Evolutionary conservation across 2,113 vertebrate species (phyloP).

Genomic region (Origma solitaria): DNA sequence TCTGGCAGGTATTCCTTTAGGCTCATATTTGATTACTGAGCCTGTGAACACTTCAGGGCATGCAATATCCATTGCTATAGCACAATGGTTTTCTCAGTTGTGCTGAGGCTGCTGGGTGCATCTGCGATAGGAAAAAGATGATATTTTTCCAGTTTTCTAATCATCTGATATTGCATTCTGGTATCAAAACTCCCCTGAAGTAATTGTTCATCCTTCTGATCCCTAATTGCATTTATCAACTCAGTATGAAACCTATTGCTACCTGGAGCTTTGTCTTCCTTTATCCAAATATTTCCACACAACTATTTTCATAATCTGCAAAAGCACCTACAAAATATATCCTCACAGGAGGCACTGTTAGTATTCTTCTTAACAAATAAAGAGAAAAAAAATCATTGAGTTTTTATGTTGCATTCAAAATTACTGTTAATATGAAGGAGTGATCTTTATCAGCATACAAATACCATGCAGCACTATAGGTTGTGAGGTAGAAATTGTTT

Average conservation of each 20-base stretch:
- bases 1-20: not conserved
- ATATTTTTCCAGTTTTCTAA: constrained; percentile 40
- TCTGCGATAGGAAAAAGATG: not conserved
- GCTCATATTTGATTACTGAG: constrained; percentile 4
- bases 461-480: constrained; percentile 36
- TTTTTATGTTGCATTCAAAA: constrained; percentile 30
- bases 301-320: constrained; percentile 54
- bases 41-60: constrained; percentile 5
- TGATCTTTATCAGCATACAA: not conserved
- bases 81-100: not conserved
- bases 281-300: constrained; percentile 45
- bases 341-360: not conserved
- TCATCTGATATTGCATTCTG: constrained; percentile 46
- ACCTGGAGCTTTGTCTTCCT: constrained; percentile 48
- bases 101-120: not conserved
- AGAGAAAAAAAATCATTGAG: not conserved
- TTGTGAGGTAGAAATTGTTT: constrained; percentile 61
- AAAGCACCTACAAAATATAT: constrained; percentile 23
- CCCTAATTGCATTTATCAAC: constrained; percentile 59
- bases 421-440: constrained; percentile 35
- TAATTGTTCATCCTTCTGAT: constrained; percentile 58
- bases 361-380: constrained; percentile 1
- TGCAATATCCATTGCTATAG: constrained; percentile 1
- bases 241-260: constrained; percentile 44
- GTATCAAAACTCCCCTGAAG: constrained; percentile 43